Base-by-base conservation (phyloP, 2,113 vertebrate species). In the Hippocampus guttulatus region DNA sequence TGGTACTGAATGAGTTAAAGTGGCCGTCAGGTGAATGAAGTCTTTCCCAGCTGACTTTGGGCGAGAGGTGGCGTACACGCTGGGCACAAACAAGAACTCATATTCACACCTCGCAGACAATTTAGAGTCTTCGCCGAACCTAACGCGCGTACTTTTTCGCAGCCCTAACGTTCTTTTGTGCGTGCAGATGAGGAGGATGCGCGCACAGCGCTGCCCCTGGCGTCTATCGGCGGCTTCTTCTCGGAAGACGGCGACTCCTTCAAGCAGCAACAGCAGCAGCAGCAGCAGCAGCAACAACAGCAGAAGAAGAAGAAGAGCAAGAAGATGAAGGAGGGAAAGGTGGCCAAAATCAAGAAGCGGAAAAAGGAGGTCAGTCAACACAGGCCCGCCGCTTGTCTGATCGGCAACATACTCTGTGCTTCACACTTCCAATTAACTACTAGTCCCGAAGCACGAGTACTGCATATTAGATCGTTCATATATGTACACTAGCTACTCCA, bases 291-390 rank as follows among this genome's bases (percentile, higher is more conserved):
- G 47, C 45, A 55, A 21, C 52, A 55, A 16, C 45, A 47, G 45
- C 47, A 51, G 47, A 93, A 95, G 85, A 94, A 93, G 87, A 95
- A 94, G 88, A 96, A 95, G 81, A 77, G 92, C 45, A 93, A 93
- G 89, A 96, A 95, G 87, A 90, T 91, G 78, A 95, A 94, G 85
- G 95, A 95, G 41, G 88, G 89, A 70, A 95, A 95, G 76, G 81
- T 89, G 73, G 87, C 91, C 71, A 95, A 95, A 91, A 88, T 93
- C 65, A 93, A 94, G 82, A 94, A 93, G 84, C 95, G 94, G 91
- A 96, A 93, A 88, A 95, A 96, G 93, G 95, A 95, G 93, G 93
- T 25, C 52, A 84, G 52, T 18, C 21, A 23, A 55, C 52, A n/a
- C 21, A 55, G 9, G 15, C 18, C 5, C 18, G 15, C 5, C 2